These are phyloP conservation scores for Ammodytes dubius DNA, from an alignment of 2,113 vertebrate species.

Conservation along the genomic window DNA sequence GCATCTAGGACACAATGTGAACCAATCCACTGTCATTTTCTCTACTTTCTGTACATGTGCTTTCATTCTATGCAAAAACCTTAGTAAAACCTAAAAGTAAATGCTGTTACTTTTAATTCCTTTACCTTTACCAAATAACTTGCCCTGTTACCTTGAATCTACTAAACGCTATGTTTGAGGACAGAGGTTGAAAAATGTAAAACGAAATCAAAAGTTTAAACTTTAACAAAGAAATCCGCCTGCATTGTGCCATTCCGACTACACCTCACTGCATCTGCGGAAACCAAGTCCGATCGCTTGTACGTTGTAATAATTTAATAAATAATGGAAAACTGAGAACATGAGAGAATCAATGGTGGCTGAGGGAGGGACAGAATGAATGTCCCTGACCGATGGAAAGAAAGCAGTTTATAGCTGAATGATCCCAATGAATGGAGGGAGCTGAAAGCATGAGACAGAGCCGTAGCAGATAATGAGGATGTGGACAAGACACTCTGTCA, in stretches of 20 bases:
- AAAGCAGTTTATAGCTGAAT: slow-evolving; percentile 38
- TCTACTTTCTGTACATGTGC: background rate
- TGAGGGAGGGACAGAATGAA: slow-evolving; percentile 4
- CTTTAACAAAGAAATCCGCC: slow-evolving; percentile 5
- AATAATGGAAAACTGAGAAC: slow-evolving; percentile 21
- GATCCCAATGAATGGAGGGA: slow-evolving; percentile 28
- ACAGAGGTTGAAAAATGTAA: background rate
- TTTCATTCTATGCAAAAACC: background rate
- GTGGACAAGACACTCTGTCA: background rate
- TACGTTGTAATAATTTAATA: slow-evolving; percentile 27
- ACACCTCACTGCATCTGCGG: slow-evolving; percentile 4
- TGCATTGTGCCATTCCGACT: background rate
- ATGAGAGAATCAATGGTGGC: slow-evolving; percentile 6
- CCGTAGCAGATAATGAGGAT: slow-evolving; percentile 4
- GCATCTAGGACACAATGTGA: background rate
- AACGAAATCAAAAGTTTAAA: slow-evolving; percentile 13
- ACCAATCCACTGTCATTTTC: background rate
- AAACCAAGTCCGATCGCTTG: slow-evolving; percentile 1
- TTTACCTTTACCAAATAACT: background rate
- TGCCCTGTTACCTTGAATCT: background rate
- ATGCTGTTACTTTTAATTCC: background rate
- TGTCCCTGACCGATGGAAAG: slow-evolving; percentile 7
- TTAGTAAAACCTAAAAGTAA: background rate
- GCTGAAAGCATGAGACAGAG: slow-evolving; percentile 4
- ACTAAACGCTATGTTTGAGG: background rate